Conservation (phyloP, 2,888 invertebrate species). For the Liposcelis brunnea region DNA sequence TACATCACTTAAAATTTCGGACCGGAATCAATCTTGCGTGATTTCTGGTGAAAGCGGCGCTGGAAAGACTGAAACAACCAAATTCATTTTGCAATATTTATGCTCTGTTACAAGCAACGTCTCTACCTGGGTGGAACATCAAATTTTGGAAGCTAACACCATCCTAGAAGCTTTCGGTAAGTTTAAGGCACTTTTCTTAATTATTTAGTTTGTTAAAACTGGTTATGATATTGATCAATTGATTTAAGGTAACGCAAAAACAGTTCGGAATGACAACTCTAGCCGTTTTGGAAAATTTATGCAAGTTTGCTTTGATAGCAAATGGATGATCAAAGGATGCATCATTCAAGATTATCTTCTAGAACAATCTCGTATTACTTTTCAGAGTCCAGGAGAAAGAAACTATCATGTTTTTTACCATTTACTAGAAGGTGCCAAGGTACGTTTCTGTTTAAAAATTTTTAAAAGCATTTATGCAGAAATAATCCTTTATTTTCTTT, state of each 20-base stretch:
- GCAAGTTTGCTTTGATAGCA: constrained; percentile 78
- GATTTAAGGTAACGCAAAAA: constrained; percentile 69
- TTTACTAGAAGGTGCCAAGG: constrained; percentile 70
- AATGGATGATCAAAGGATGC: constrained; percentile 80
- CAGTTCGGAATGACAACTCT: constrained; percentile 83
- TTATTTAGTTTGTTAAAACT: constrained; percentile 12
- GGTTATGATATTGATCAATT: too few species aligned
- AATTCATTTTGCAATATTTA: constrained; percentile 77
- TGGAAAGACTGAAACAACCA: constrained; percentile 86
- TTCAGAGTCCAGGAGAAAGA: constrained; percentile 70
- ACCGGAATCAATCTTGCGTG: constrained; percentile 61
- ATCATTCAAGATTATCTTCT: constrained; percentile 80
- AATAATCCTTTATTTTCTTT: neutral
- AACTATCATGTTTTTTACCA: constrained; percentile 90
- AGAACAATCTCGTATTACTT: constrained; percentile 79
- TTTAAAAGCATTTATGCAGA: neutral
- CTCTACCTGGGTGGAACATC: constrained; percentile 87
- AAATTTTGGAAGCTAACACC: constrained; percentile 85
- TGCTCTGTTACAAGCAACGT: constrained; percentile 73
- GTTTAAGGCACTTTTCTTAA: too few species aligned
- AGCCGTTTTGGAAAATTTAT: constrained; percentile 91
- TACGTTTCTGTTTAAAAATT: constrained; percentile 22
- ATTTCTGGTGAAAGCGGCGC: constrained; percentile 89
- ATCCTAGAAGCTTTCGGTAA: constrained; percentile 84
- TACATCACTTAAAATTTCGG: constrained; percentile 45